These are phyloP conservation scores for Cheilosia urbana DNA, from an alignment of 2,888 invertebrate species.

Conservation along the genomic window DNA sequence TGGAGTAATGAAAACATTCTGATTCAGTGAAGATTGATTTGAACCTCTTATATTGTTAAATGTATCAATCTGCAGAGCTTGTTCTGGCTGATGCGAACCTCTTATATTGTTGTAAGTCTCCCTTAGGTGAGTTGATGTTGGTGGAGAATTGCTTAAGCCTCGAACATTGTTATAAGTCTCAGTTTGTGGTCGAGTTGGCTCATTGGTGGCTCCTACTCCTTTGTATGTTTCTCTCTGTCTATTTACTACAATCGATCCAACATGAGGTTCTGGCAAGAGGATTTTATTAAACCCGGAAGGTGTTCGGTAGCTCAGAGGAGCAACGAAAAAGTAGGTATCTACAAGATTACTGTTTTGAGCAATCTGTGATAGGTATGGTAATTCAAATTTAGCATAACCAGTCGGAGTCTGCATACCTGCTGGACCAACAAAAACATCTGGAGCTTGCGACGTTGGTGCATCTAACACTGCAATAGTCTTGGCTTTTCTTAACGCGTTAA, in stretches of 20 bases:
- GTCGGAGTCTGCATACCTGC: conserved; percentile 89
- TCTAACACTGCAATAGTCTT: conserved; percentile 91
- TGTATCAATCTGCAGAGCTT: conserved; percentile 37
- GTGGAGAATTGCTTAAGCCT: conserved; percentile 44
- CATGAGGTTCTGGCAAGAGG: conserved; percentile 93
- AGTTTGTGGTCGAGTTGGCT: conserved; percentile 39
- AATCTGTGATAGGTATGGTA: conserved; percentile 90
- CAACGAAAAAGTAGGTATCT: conserved; percentile 92
- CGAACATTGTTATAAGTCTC: conserved; percentile 21
- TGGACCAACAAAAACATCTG: conserved; percentile 92
- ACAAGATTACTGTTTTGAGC: conserved; percentile 86
- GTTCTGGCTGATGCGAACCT: not conserved
- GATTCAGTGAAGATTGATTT: conserved; percentile 38
- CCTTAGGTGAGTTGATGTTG: not conserved
- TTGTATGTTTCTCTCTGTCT: conserved; percentile 78
- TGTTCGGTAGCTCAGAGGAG: conserved; percentile 93
- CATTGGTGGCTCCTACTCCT: conserved; percentile 43
- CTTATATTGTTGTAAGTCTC: conserved; percentile 24
- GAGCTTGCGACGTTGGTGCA: conserved; percentile 88
- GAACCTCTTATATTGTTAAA: conserved; percentile 37
- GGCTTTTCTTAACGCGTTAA: conserved; percentile 88
- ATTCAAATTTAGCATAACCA: conserved; percentile 91
- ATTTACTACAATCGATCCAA: conserved; percentile 92
- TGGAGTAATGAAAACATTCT: conserved; percentile 78
- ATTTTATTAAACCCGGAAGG: conserved; percentile 94